Base-by-base conservation (phyloP, 1,140 invertebrate species). In the Anoplophora glabripennis region DNA sequence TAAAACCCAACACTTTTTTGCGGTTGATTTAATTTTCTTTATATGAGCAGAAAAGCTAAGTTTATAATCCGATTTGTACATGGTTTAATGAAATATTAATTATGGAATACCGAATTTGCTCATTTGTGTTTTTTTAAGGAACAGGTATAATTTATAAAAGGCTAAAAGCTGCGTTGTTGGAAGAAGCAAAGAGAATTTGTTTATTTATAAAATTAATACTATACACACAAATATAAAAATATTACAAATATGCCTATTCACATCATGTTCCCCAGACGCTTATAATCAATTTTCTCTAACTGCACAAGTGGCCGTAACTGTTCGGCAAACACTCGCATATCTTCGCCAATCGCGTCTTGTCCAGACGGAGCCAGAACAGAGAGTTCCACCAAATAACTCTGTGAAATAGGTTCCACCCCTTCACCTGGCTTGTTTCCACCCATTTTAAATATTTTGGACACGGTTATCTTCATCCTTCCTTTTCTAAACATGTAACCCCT, bases 401-500 rank as follows among this genome's bases (percentile, higher is more conserved):
- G 88, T 3, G 93, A 93, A 63, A 98, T 87, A 2, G 92, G 85
- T 72, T 98, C 94, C 14, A 90, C 76, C 67, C 81, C 81, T 51
- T 89, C 87, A 18, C 81, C 78, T 10, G 84, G 76, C 72, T 88
- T 89, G 49, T 83, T 86, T 37, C 76, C 76, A 40, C 77, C 79
- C 79, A 92, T 89, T 83, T 93, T 94, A 66, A 92, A 95, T 9
- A 99, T 88, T 77, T 98, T 98, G 0, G 92, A 93, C 0, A 98
- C 93, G 36, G 15, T 60, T 1, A 97, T 90, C 76, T 98, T 98
- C 92, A 98, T 96, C 71, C 94, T 81, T 1, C 95, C 95, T 80
- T 98, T 98, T 47, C 93, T 84, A 69, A 98, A 98, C 86, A 98
- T 94, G 67, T 91, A 96, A 11, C 95, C 96, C 78, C 93, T 88